These are phyloP conservation scores for Latrodectus geometricus DNA, from an alignment of 1,140 invertebrate species.

Conservation along the genomic window DNA sequence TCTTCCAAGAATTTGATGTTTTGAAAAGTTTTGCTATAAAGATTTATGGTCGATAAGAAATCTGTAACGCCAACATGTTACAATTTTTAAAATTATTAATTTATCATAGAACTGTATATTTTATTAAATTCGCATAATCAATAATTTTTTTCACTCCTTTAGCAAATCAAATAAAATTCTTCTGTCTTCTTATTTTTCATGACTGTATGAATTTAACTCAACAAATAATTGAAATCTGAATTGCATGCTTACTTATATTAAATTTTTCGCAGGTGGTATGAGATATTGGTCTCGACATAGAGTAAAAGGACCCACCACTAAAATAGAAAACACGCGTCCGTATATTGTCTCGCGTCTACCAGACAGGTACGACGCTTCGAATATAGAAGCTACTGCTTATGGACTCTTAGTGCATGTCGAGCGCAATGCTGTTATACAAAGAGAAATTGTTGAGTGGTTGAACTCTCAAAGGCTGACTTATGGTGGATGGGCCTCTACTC, in stretches of 20 bases:
- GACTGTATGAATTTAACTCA: too few relatives aligned
- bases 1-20: too few relatives aligned
- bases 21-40: too few relatives aligned
- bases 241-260: background rate
- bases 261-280: slow-evolving; percentile 58
- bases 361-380: slow-evolving; percentile 88
- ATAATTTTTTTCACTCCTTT: too few relatives aligned
- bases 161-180: too few relatives aligned
- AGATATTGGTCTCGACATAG: slow-evolving; percentile 85
- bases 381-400: slow-evolving; percentile 93
- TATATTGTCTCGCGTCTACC: slow-evolving; percentile 87
- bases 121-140: too few relatives aligned
- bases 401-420: slow-evolving; percentile 88
- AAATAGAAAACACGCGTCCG: slow-evolving; percentile 90
- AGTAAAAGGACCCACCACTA: slow-evolving; percentile 82
- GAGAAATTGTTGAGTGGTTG: slow-evolving; percentile 92
- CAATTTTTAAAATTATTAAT: too few relatives aligned
- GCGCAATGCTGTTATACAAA: slow-evolving; percentile 81
- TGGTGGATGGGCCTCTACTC: slow-evolving; percentile 94
- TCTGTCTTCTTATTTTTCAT: too few relatives aligned
- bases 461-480: slow-evolving; percentile 90
- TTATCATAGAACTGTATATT: too few relatives aligned
- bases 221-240: background rate
- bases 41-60: too few relatives aligned
- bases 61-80: too few relatives aligned